Evolutionary conservation across 23 tunicate species (phyloP).

Genomic region (Trididemnum clinides): DNA sequence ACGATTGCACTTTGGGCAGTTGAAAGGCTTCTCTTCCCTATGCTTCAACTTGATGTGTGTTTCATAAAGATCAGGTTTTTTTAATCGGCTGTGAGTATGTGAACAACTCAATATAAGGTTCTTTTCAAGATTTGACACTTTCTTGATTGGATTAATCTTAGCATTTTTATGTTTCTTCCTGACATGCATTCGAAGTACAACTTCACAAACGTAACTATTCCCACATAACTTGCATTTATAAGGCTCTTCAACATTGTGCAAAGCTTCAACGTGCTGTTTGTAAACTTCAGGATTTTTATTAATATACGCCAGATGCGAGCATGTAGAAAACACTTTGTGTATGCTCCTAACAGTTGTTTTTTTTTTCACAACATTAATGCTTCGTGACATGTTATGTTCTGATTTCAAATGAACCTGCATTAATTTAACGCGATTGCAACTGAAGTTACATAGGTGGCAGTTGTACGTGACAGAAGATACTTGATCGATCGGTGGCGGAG

Average conservation of each 20-base stretch:
- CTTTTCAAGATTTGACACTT: not conserved
- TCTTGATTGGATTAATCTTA: not conserved
- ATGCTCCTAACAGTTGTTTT: not conserved
- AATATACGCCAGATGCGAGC: slow-evolving; percentile 3
- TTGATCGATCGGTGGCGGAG: too few relatives aligned
- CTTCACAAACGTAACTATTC: not conserved
- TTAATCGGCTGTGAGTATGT: not conserved
- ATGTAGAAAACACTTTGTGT: not conserved
- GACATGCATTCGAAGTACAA: slow-evolving; percentile 32
- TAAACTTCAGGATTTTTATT: not conserved
- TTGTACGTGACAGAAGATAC: too few relatives aligned
- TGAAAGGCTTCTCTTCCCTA: not conserved
- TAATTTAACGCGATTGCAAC: not conserved
- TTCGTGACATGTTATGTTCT: not conserved
- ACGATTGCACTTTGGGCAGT: slow-evolving; percentile 2
- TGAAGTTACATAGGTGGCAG: slow-evolving; percentile 13
- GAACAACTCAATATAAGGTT: not conserved
- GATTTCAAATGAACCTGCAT: slow-evolving; percentile 6
- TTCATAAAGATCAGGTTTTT: not conserved
- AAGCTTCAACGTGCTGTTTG: not conserved
- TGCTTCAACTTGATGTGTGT: not conserved
- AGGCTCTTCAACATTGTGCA: slow-evolving; percentile 7
- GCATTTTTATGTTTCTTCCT: slow-evolving; percentile 15
- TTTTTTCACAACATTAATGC: not conserved
- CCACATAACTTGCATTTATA: not conserved